These are phyloP conservation scores for Agrotis segetum DNA, from an alignment of 2,888 invertebrate genomes.

Conservation along the genomic window DNA sequence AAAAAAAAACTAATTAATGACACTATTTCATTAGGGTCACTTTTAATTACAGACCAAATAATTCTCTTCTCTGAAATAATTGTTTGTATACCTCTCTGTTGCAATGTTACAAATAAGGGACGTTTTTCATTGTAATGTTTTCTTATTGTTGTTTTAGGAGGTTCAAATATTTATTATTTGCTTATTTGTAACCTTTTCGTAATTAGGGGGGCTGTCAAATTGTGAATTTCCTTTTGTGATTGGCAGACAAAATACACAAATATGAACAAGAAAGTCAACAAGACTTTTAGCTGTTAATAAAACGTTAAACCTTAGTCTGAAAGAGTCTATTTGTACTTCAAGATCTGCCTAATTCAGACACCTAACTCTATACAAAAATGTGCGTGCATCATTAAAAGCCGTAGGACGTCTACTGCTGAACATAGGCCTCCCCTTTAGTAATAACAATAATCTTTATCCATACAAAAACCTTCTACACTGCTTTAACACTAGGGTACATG, in stretches of 20 bases:
- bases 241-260: background rate
- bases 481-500: no score
- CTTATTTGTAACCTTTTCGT: slow-evolving; percentile 17
- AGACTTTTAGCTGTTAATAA: no score
- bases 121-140: slow-evolving; percentile 37
- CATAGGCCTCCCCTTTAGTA: no score
- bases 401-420: no score
- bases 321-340: no score
- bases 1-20: slow-evolving; percentile 69
- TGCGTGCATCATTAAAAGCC: no score
- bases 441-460: no score
- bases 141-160: slow-evolving; percentile 27
- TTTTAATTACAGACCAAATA: slow-evolving; percentile 68
- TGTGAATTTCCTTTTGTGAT: background rate
- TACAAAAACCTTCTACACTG: no score
- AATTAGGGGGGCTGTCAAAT: slow-evolving; percentile 12
- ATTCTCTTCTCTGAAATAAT: slow-evolving; percentile 57
- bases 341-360: no score
- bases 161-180: slow-evolving; percentile 27
- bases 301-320: no score
- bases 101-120: slow-evolving; percentile 35
- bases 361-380: no score
- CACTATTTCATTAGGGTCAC: slow-evolving; percentile 69
- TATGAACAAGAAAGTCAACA: background rate
- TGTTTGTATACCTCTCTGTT: slow-evolving; percentile 45